Percentiles rank a stretch among this genome's conserved stretches.
Evolutionary conservation across 2,797 vertebrate genomes (phyloP).

Genomic region (Tapera naevia): DNA sequence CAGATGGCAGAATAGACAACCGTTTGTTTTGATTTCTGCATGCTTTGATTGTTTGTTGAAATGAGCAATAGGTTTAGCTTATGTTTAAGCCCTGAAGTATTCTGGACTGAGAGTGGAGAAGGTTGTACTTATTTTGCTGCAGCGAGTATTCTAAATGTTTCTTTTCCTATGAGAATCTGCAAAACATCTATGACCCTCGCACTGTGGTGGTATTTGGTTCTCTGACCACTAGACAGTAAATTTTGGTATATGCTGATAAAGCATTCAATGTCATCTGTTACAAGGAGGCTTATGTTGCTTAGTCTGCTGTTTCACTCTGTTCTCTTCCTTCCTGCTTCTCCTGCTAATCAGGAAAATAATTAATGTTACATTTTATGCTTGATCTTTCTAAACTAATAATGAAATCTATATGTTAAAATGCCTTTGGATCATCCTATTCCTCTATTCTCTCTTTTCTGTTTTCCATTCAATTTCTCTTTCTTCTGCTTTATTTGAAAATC

Average conservation of each 20-base stretch:
- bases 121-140: neutral
- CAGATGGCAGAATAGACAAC: conserved; percentile 13
- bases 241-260: conserved; percentile 40
- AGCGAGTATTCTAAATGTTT: neutral
- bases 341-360: neutral
- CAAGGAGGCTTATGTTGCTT: neutral
- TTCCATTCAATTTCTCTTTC: neutral
- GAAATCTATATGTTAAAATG: neutral
- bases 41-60: neutral
- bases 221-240: neutral
- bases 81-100: neutral
- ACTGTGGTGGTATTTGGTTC: neutral
- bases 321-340: neutral
- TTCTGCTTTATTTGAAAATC: neutral
- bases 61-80: neutral
- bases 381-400: neutral
- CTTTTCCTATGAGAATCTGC: neutral
- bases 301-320: neutral
- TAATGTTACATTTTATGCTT: neutral
- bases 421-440: neutral
- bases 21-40: neutral
- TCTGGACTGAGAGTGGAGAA: neutral
- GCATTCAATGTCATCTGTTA: neutral
- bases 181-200: neutral
- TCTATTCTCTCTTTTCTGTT: neutral